phyloP scores from a whole-genome alignment of 2,113 vertebrate species.

The Xenopus tropicalis region DNA sequence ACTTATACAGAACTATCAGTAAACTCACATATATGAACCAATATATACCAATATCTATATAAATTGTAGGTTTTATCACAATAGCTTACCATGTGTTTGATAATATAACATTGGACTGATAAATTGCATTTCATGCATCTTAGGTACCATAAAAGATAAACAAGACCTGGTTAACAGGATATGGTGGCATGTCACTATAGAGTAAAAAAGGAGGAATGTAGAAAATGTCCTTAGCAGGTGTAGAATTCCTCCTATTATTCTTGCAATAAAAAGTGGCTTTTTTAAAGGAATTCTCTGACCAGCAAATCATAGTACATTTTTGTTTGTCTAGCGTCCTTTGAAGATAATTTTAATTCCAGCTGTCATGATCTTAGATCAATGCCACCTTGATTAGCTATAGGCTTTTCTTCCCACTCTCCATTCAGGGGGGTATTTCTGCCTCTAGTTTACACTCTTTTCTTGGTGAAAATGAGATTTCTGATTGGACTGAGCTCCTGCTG shows the following conservation, averaged over 20 bases:
- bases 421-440: slow-evolving; percentile 40
- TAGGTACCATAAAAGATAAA: too few species aligned
- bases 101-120: too few species aligned
- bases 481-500: slow-evolving; percentile 50
- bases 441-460: slow-evolving; percentile 56
- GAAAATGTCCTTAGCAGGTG: not conserved
- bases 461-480: slow-evolving; percentile 61
- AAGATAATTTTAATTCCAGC: slow-evolving; percentile 46
- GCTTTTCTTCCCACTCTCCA: slow-evolving; percentile 41
- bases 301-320: slow-evolving; percentile 35
- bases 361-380: slow-evolving; percentile 18
- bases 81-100: too few species aligned
- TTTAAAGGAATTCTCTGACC: slow-evolving; percentile 38
- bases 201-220: too few species aligned
- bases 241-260: slow-evolving; percentile 28
- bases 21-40: too few species aligned
- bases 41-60: too few species aligned
- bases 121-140: too few species aligned
- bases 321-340: slow-evolving; percentile 18
- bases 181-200: too few species aligned
- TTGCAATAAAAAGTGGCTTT: slow-evolving; percentile 1
- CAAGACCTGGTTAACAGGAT: too few species aligned
- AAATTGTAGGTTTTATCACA: too few species aligned
- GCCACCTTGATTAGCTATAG: slow-evolving; percentile 26
- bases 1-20: too few species aligned